Percentiles rank a stretch among this genome's conserved stretches.
Evolutionary conservation across 1,140 invertebrate genomes (phyloP).

Genomic region (Caenorhabditis latens): DNA sequence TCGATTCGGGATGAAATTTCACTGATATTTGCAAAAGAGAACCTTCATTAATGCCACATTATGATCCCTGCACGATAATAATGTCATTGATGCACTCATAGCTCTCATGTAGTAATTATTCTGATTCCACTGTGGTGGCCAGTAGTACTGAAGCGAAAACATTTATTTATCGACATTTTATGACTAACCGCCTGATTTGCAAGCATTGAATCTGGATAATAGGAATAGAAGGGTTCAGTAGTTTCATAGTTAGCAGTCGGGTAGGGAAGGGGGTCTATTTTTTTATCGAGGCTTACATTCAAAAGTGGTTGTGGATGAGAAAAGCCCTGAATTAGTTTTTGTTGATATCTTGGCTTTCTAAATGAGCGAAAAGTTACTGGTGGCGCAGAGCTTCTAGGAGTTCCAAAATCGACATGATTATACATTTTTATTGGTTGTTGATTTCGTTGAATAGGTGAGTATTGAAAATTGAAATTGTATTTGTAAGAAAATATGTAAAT

Average conservation of each 20-base stretch:
- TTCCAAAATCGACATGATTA: not conserved
- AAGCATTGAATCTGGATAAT: not conserved
- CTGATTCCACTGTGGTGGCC: not conserved
- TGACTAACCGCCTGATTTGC: not conserved
- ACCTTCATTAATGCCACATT: slow-evolving; percentile 32
- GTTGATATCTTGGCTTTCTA: not conserved
- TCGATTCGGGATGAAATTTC: not conserved
- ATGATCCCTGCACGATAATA: slow-evolving; percentile 2
- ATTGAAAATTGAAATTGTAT: not conserved
- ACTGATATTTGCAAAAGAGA: not conserved
- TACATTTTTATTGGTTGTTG: not conserved
- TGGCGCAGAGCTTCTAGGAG: not conserved
- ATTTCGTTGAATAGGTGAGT: slow-evolving; percentile 21
- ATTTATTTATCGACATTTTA: not conserved
- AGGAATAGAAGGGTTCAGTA: not conserved
- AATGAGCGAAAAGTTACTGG: not conserved
- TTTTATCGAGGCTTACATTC: not conserved
- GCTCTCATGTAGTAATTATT: not conserved
- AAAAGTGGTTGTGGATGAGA: not conserved
- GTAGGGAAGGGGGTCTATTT: too few relatives aligned
- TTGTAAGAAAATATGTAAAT: not conserved
- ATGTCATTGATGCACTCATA: not conserved
- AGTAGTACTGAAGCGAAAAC: not conserved
- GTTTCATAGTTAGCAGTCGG: not conserved
- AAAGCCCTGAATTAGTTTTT: not conserved